Evolutionary conservation across 30 jellyfish, hydroid and myxozoan species (phyloP).

Genomic region (Hydractinia symbiolongicarpus): DNA sequence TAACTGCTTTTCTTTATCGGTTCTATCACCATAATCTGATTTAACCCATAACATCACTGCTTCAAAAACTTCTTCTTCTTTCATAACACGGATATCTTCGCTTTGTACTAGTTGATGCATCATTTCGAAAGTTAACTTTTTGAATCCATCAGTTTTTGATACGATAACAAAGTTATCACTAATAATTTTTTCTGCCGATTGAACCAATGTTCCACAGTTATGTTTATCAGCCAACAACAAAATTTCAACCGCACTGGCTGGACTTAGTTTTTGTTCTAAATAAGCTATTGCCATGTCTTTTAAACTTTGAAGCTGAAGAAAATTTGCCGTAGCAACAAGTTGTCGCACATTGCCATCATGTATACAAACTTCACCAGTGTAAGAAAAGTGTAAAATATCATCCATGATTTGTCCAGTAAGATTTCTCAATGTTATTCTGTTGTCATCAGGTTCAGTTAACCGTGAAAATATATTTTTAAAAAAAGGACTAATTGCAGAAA

Average conservation of each 20-base stretch:
- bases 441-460: constrained; percentile 60
- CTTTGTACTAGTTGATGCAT: constrained; percentile 57
- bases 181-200: constrained; percentile 56
- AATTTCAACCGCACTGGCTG: constrained; percentile 77
- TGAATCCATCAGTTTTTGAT: constrained; percentile 66
- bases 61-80: constrained; percentile 92
- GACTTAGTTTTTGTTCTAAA: constrained; percentile 67
- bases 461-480: constrained; percentile 75
- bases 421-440: constrained; percentile 62
- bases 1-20: constrained; percentile 47
- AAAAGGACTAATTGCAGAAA: constrained; percentile 81
- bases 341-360: constrained; percentile 97
- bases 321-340: constrained; percentile 91
- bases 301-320: constrained; percentile 60
- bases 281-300: constrained; percentile 79
- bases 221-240: constrained; percentile 77
- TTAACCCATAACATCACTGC: constrained; percentile 78
- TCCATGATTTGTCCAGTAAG: constrained; percentile 73
- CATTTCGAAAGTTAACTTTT: constrained; percentile 56
- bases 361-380: constrained; percentile 93
- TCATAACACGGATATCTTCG: constrained; percentile 80
- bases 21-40: constrained; percentile 33
- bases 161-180: constrained; percentile 79
- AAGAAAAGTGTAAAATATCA: constrained; percentile 79
- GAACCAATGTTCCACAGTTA: constrained; percentile 42